Conservation (phyloP, 2,888 invertebrate species). For the Drosophila eohydei region DNA sequence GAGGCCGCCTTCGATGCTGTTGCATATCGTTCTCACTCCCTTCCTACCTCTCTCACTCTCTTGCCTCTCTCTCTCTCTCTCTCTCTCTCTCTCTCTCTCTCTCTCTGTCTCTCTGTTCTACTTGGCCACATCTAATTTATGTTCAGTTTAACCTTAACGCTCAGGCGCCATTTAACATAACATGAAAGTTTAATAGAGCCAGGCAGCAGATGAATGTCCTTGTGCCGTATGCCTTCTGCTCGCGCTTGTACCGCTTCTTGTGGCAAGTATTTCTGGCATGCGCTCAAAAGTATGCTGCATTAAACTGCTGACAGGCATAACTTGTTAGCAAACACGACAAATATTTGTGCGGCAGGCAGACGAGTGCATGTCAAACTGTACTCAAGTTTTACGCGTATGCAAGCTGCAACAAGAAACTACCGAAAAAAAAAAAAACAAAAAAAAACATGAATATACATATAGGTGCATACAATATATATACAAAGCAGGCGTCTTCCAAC, state of each 20-base stretch:
- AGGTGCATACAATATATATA: not conserved
- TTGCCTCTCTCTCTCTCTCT: not conserved
- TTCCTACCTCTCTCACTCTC: not conserved
- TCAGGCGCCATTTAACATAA: constrained; percentile 74
- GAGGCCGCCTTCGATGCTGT: constrained; percentile 37
- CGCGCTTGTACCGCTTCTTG: not conserved
- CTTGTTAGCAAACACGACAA: constrained; percentile 66
- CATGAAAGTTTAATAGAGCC: constrained; percentile 75
- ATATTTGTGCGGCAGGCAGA: constrained; percentile 66
- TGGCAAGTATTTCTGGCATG: constrained; percentile 50
- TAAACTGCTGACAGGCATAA: constrained; percentile 72
- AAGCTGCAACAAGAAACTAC: constrained; percentile 28
- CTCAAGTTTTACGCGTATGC: constrained; percentile 57
- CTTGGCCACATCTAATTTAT: constrained; percentile 65
- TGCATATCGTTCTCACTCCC: constrained; percentile 12
- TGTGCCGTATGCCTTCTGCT: constrained; percentile 23
- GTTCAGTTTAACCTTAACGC: constrained; percentile 77
- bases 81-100: not conserved
- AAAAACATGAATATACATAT: constrained; percentile 1
- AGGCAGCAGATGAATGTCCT: constrained; percentile 37
- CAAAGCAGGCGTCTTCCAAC: constrained; percentile 4
- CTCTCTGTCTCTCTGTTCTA: constrained; percentile 3
- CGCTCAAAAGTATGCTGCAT: constrained; percentile 47
- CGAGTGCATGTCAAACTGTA: constrained; percentile 74
- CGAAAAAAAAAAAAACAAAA: constrained; percentile 2